Evolutionary conservation across 2,797 vertebrate genomes (phyloP), one percentile per base, ranked within the genome.

Genomic region (Pampus argenteus): DNA sequence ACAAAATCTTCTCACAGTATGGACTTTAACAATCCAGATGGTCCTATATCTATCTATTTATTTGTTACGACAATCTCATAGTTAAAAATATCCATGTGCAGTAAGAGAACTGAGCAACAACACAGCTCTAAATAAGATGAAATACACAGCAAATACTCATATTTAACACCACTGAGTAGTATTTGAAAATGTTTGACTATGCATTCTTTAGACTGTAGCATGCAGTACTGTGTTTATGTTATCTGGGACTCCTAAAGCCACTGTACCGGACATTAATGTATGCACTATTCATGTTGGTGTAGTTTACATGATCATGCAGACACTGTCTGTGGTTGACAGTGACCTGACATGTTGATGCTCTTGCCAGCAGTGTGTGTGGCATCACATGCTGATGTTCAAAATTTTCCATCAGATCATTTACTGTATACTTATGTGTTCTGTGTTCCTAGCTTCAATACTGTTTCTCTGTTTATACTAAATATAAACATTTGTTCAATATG

Each of bases 321-420:
- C n/a, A 65, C 47, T 0, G 68, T 68, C 71, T 50, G 64, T 25
- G 4, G 75, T 42, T 10, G 28, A 55, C 36, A 50, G 13, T 71
- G 72, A 71, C 71, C 66, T 76, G 56, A 71, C 42, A 71, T 78
- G 15, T 73, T 68, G 47, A 20, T 55, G 60, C 51, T 64, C 20
- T 57, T 26, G 17, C 55, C 51, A 25, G 40, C 40, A 44, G 14
- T 40, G 26, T 14, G 17, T 25, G 62, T 20, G n/a, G 45, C 49
- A 20, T 45, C 50, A 42, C 38, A 60, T 59, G 17, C 45, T 44
- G 47, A 78, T 47, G 54, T 40, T 23, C 10, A 54, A 55, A 64
- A 57, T 50, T 26, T 56, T 42, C 56, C 20, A 9, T 61, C 40
- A 8, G 34, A 49, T 36, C 15, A 47, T 67, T 51, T 38, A n/a